Evolutionary conservation across 2,888 invertebrate genomes (phyloP).

Genomic region (Mesoligia furuncula): DNA sequence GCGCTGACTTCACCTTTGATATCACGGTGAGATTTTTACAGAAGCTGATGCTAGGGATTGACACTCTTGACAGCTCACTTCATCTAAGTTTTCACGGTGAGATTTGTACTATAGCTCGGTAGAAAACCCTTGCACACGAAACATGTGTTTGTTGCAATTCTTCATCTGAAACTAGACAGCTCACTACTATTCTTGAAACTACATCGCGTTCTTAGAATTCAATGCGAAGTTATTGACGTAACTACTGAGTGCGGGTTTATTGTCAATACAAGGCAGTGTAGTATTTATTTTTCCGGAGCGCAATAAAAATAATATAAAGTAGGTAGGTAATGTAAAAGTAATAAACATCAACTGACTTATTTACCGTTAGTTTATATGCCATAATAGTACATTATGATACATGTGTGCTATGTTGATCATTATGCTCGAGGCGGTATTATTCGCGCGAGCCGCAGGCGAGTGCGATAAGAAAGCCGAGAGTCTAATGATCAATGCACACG

Average conservation of each 20-base stretch:
- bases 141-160: constrained; percentile 2
- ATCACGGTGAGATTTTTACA: background rate
- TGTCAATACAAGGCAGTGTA: constrained; percentile 12
- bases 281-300: constrained; percentile 32
- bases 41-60: background rate
- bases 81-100: background rate
- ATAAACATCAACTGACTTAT: constrained; percentile 19
- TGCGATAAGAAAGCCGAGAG: too few species aligned
- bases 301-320: constrained; percentile 20
- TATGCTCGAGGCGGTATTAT: too few species aligned
- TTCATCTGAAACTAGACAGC: constrained; percentile 10
- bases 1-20: background rate
- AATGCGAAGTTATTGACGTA: constrained; percentile 21
- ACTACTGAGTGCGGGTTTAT: constrained; percentile 37
- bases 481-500: too few species aligned
- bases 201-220: constrained; percentile 8
- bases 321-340: background rate
- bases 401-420: too few species aligned
- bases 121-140: background rate
- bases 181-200: constrained; percentile 15
- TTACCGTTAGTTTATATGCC: background rate
- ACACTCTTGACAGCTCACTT: background rate
- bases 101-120: background rate
- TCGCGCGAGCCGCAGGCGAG: too few species aligned
- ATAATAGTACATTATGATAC: too few species aligned